phyloP scores from a whole-genome alignment of 2,113 vertebrate species.

The Pungitius pungitius region DNA sequence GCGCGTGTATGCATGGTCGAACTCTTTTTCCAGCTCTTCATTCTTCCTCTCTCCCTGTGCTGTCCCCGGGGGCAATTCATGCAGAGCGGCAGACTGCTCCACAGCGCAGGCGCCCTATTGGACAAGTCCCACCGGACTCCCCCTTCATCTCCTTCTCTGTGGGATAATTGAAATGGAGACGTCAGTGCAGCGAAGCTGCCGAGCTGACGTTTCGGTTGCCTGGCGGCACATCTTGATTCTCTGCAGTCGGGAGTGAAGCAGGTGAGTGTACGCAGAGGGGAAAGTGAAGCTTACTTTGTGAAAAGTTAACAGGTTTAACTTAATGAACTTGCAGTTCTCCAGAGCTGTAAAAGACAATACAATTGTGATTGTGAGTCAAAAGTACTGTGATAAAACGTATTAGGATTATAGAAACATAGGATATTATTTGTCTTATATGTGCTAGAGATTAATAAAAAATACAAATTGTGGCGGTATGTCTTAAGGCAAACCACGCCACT shows the following conservation, averaged over 20 bases:
- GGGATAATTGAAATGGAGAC: conserved; percentile 44
- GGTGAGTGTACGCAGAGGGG: conserved; percentile 16
- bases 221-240: conserved; percentile 33
- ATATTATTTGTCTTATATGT: background rate
- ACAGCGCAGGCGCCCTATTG: conserved; percentile 20
- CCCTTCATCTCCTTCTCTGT: conserved; percentile 32
- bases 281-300: conserved; percentile 21
- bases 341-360: background rate
- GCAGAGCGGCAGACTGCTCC: conserved; percentile 28
- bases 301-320: conserved; percentile 10
- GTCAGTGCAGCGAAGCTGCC: conserved; percentile 36
- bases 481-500: background rate
- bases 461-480: background rate
- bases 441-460: background rate
- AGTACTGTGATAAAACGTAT: too few relatives aligned
- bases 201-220: conserved; percentile 6
- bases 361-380: too few relatives aligned
- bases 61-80: conserved; percentile 24
- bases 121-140: conserved; percentile 21
- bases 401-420: conserved; percentile 8
- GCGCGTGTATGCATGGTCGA: background rate
- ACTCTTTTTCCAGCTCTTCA: background rate
- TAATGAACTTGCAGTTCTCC: conserved; percentile 1
- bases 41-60: background rate
- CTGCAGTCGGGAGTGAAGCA: conserved; percentile 20